Conservation (phyloP, 2,797 vertebrate genomes). For the Mastacembelus armatus region DNA sequence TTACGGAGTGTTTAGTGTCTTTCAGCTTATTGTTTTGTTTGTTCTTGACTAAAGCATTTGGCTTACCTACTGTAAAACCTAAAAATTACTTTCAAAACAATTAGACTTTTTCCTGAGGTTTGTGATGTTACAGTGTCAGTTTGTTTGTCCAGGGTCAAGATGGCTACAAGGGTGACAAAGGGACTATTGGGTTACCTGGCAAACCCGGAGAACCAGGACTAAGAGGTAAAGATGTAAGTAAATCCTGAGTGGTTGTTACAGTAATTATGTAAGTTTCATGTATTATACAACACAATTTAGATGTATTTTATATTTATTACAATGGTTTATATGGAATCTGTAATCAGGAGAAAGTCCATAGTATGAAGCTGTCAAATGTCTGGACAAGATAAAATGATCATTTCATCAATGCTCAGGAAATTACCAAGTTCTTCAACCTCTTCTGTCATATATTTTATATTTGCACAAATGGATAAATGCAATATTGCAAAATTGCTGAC, state of each 20-base stretch:
- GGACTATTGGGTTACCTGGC: conserved; percentile 80
- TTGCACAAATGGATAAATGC: conserved; percentile 6
- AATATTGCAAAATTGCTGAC: conserved; percentile 1
- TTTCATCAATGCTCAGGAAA: background rate
- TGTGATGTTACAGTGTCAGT: background rate
- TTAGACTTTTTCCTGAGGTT: background rate
- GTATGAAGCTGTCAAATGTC: background rate
- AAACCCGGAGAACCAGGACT: conserved; percentile 86
- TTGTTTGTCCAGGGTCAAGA: conserved; percentile 83
- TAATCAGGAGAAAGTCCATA: background rate
- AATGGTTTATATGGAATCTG: background rate
- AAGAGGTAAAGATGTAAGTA: conserved; percentile 98
- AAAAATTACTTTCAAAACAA: background rate
- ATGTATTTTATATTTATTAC: background rate
- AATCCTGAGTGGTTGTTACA: conserved; percentile 75
- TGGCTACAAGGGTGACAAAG: conserved; percentile 86
- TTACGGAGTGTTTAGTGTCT: too few species aligned
- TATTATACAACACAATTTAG: conserved; percentile 3
- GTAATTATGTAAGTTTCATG: conserved; percentile 25
- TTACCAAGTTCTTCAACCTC: background rate
- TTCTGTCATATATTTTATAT: background rate
- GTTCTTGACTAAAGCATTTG: too few species aligned
- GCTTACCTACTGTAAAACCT: too few species aligned
- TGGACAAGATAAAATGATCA: background rate
- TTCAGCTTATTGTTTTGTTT: too few species aligned